Percentiles rank a stretch among this genome's conserved stretches.
phyloP scores from a whole-genome alignment of 2,888 invertebrate species.

The Drosophila monieri region DNA sequence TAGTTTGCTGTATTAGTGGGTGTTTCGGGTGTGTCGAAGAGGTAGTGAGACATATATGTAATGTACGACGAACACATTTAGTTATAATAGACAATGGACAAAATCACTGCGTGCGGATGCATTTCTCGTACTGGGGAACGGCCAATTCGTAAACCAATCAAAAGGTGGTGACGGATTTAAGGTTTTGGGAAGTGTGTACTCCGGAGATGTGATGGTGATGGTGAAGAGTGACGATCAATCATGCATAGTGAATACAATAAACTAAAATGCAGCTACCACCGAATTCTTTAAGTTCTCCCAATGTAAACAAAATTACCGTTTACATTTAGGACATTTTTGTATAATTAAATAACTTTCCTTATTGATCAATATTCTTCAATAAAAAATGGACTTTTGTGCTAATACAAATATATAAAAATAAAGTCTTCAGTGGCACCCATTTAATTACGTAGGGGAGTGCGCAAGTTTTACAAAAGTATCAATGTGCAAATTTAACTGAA shows the following conservation, averaged over 20 bases:
- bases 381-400: no score
- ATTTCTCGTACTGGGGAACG: slow-evolving; percentile 31
- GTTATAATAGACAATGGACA: slow-evolving; percentile 35
- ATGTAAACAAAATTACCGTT: no score
- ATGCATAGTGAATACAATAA: slow-evolving; percentile 24
- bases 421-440: neutral
- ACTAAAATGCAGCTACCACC: neutral
- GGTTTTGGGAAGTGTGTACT: slow-evolving; percentile 6
- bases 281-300: neutral
- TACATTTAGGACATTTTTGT: no score
- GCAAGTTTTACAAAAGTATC: neutral
- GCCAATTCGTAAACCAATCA: slow-evolving; percentile 68
- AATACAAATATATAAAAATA: neutral
- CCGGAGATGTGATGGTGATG: slow-evolving; percentile 5
- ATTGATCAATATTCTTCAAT: no score
- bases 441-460: slow-evolving; percentile 6
- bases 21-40: slow-evolving; percentile 17
- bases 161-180: slow-evolving; percentile 1
- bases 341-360: no score
- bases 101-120: slow-evolving; percentile 40
- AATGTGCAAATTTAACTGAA: neutral
- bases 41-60: slow-evolving; percentile 33
- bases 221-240: slow-evolving; percentile 20
- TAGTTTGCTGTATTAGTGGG: slow-evolving; percentile 22
- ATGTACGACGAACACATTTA: slow-evolving; percentile 41